phyloP scores from a whole-genome alignment of 2,113 vertebrate species.

The Chaetodon auriga region DNA sequence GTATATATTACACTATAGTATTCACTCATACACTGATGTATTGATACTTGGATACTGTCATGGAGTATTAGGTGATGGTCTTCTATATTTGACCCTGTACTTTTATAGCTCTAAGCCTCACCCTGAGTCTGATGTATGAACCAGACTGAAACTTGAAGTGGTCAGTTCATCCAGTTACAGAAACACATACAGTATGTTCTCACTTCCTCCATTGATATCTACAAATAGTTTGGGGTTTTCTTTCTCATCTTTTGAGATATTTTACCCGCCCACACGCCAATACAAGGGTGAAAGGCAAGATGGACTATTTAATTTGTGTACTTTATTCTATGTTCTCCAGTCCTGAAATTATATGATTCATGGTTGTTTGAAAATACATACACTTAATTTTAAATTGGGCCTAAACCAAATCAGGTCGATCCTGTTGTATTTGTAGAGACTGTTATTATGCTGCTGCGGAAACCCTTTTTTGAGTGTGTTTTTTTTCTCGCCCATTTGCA shows the following conservation, averaged over 20 bases:
- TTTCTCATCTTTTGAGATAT: not conserved
- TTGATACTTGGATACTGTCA: not conserved
- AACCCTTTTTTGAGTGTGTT: too few species aligned
- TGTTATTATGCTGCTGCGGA: too few species aligned
- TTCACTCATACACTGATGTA: too few species aligned
- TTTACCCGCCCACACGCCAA: not conserved
- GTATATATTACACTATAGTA: too few species aligned
- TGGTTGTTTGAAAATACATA: not conserved
- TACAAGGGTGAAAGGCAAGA: not conserved
- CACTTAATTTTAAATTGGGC: not conserved
- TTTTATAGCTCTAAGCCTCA: not conserved
- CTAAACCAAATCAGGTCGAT: too few species aligned
- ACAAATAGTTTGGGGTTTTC: not conserved
- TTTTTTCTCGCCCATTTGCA: too few species aligned
- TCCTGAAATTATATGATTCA: not conserved
- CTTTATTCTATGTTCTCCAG: not conserved
- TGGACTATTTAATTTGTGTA: not conserved
- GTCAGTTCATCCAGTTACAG: not conserved
- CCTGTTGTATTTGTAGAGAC: too few species aligned
- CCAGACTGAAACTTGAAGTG: not conserved
- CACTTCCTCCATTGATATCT: not conserved
- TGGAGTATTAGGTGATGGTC: not conserved
- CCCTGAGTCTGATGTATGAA: not conserved
- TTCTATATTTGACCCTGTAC: not conserved
- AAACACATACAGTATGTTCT: not conserved